phyloP scores from a whole-genome alignment of 1,140 invertebrate species.

The Sipha flava region DNA sequence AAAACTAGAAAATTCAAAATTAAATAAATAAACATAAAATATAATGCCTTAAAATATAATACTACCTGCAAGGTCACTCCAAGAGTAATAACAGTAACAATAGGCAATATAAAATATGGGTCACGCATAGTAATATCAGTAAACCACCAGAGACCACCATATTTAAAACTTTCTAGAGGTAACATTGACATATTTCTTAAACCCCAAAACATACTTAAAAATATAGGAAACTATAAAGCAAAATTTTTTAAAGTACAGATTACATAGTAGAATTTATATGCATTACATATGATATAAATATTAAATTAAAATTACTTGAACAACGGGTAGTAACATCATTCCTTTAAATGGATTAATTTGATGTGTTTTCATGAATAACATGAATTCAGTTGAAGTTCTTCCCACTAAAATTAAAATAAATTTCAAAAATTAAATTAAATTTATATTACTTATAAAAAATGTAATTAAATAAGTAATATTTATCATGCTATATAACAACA shows the following conservation, averaged over 20 bases:
- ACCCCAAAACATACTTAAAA: constrained; percentile 82
- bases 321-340: constrained; percentile 67
- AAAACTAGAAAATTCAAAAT: constrained; percentile 48
- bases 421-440: neutral
- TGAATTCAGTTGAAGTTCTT: constrained; percentile 62
- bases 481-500: neutral
- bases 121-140: constrained; percentile 81
- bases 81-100: constrained; percentile 73
- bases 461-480: too few species aligned
- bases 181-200: constrained; percentile 73
- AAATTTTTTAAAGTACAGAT: too few species aligned
- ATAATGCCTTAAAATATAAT: neutral
- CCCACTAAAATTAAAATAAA: constrained; percentile 55
- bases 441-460: too few species aligned
- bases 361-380: constrained; percentile 70
- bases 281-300: constrained; percentile 15
- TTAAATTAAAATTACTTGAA: constrained; percentile 53
- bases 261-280: neutral
- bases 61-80: constrained; percentile 67
- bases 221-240: constrained; percentile 64
- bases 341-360: constrained; percentile 71
- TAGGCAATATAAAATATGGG: constrained; percentile 78
- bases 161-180: constrained; percentile 77
- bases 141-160: constrained; percentile 90
- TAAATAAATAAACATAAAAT: neutral